phyloP scores from a whole-genome alignment of 2,797 vertebrate genomes.

The Lacerta agilis region DNA sequence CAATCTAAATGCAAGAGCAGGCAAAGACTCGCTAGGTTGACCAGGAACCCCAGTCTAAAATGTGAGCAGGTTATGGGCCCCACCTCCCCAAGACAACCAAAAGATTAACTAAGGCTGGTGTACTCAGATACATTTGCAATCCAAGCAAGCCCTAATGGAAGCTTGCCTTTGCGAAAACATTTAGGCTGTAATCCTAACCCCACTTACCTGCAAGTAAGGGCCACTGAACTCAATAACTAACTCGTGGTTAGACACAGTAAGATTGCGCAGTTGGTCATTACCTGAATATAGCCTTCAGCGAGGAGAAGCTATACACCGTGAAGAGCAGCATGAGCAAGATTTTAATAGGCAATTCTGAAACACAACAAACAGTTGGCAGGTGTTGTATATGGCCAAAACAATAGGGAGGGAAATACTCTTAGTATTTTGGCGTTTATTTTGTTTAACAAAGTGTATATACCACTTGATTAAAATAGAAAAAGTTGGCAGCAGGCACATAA shows the following conservation, averaged over 20 bases:
- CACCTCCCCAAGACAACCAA: neutral
- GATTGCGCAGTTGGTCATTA: constrained; percentile 67
- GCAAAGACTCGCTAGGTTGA: neutral
- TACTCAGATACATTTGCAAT: too few relatives aligned
- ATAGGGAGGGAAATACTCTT: too few relatives aligned
- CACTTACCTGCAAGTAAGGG: too few relatives aligned
- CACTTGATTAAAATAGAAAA: too few relatives aligned
- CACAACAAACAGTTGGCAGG: constrained; percentile 30
- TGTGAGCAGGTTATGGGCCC: neutral
- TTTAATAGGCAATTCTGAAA: constrained; percentile 93
- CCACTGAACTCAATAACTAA: too few relatives aligned
- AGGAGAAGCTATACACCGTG: constrained; percentile 87
- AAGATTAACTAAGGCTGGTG: neutral
- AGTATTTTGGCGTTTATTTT: too few relatives aligned
- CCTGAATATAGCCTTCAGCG: constrained; percentile 88
- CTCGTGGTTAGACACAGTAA: too few relatives aligned
- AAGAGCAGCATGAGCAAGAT: constrained; percentile 91
- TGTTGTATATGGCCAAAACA: neutral
- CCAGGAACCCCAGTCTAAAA: neutral
- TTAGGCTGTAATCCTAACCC: too few relatives aligned
- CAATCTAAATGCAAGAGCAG: neutral
- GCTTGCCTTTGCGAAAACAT: too few relatives aligned
- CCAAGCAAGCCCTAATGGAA: too few relatives aligned
- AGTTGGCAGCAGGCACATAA: too few relatives aligned
- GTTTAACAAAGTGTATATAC: too few relatives aligned